These are phyloP conservation scores for Tinea semifulvella DNA, from an alignment of 2,888 invertebrate genomes.

Conservation along the genomic window DNA sequence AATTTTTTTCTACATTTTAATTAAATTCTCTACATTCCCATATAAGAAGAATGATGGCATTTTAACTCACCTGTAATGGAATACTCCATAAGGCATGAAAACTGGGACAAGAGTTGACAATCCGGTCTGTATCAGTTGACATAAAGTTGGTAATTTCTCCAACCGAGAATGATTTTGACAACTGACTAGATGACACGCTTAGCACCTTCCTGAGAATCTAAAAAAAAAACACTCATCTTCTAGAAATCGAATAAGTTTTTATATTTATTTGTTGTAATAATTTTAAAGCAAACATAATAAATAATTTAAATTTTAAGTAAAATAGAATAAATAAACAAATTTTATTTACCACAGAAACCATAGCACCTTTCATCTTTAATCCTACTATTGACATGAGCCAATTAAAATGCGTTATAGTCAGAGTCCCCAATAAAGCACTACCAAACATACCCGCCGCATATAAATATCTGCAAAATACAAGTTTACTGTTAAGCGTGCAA, in stretches of 20 bases:
- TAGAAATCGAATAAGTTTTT: too few relatives aligned
- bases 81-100: constrained; percentile 98
- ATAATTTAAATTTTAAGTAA: too few relatives aligned
- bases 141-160: constrained; percentile 96
- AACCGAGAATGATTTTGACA: constrained; percentile 59
- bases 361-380: constrained; percentile 85
- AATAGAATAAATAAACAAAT: too few relatives aligned
- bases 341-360: constrained; percentile 76
- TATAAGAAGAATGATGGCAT: too few relatives aligned
- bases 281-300: too few relatives aligned
- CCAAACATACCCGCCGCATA: constrained; percentile 49
- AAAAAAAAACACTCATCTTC: background rate
- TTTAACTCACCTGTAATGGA: constrained; percentile 87
- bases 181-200: constrained; percentile 54
- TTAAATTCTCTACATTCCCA: too few relatives aligned
- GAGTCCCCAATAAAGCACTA: constrained; percentile 66
- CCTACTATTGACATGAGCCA: constrained; percentile 86
- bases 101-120: constrained; percentile 94
- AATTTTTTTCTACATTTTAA: too few relatives aligned
- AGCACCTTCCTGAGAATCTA: constrained; percentile 64
- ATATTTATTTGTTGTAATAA: too few relatives aligned
- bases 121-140: constrained; percentile 95
- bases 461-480: constrained; percentile 33
- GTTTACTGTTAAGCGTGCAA: background rate
- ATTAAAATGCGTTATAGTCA: constrained; percentile 89